phyloP scores from a whole-genome alignment of 2,888 invertebrate genomes.

The Pheosia gnoma region DNA sequence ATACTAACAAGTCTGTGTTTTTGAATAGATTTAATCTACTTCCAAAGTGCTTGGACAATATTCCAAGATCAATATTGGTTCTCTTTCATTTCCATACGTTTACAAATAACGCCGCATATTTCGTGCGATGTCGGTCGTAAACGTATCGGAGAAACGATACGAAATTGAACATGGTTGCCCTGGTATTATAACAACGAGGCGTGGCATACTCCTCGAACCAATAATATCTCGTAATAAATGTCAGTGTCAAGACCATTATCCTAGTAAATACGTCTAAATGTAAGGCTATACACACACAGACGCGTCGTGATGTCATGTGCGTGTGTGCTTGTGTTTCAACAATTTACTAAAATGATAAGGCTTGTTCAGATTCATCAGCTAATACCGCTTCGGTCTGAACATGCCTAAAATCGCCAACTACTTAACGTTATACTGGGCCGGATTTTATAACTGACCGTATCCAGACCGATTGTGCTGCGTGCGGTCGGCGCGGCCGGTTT shows the following conservation, averaged over 20 bases:
- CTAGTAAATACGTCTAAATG: conserved; percentile 24
- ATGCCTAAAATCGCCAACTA: conserved; percentile 52
- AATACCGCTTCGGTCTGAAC: neutral
- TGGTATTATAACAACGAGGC: no score
- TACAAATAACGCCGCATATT: no score
- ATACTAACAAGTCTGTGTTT: no score
- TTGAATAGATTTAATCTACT: conserved; percentile 27
- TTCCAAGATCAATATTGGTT: conserved; percentile 33
- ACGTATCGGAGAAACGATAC: no score
- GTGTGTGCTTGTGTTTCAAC: conserved; percentile 48
- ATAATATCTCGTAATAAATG: conserved; percentile 27
- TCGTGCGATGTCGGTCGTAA: no score
- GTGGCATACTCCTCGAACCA: no score
- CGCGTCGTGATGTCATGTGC: conserved; percentile 14
- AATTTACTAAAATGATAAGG: conserved; percentile 40
- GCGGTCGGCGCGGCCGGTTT: no score
- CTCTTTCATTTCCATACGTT: no score
- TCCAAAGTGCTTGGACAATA: conserved; percentile 44
- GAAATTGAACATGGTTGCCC: no score
- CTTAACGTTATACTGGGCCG: conserved; percentile 43
- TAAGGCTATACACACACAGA: conserved; percentile 36
- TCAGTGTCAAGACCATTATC: conserved; percentile 26
- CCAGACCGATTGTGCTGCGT: no score
- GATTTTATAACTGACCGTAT: conserved; percentile 17
- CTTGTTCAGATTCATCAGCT: neutral